phyloP scores from a whole-genome alignment of 2,797 vertebrate genomes.

The Schizopygopsis pylzovi region DNA sequence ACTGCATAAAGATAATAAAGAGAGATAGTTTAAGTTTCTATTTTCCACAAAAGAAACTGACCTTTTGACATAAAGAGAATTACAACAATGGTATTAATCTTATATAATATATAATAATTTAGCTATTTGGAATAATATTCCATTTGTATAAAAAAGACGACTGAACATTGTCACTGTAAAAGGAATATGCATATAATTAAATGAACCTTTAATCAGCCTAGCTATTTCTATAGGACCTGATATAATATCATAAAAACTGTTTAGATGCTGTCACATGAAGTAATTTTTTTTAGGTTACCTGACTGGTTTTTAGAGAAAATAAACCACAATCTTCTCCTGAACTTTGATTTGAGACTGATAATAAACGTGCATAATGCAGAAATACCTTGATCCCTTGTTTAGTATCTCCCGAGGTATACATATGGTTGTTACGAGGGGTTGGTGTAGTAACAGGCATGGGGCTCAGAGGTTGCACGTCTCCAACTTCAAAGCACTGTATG shows the following conservation, averaged over 20 bases:
- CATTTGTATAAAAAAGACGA: neutral
- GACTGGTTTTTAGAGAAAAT: neutral
- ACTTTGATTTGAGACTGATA: neutral
- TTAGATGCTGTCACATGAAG: neutral
- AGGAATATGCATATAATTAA: neutral
- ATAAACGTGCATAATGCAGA: neutral
- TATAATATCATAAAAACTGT: neutral
- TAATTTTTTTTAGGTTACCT: neutral
- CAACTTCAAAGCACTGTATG: slow-evolving; percentile 49
- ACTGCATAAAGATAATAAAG: slow-evolving; percentile 10
- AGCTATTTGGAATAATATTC: neutral
- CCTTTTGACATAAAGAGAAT: neutral
- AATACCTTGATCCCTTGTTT: slow-evolving; percentile 53
- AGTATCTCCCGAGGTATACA: neutral
- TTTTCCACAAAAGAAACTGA: slow-evolving; percentile 9
- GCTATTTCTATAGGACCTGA: neutral
- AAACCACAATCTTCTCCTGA: neutral
- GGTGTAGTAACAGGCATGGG: neutral
- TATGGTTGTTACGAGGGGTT: neutral
- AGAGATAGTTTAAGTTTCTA: slow-evolving; percentile 10
- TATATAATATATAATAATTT: neutral
- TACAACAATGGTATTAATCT: neutral
- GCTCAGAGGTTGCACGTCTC: neutral
- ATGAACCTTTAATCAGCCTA: neutral
- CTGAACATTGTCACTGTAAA: neutral